These are phyloP conservation scores for Jordanella pulchra DNA, from an alignment of 2,797 vertebrate species.

Conservation along the genomic window DNA sequence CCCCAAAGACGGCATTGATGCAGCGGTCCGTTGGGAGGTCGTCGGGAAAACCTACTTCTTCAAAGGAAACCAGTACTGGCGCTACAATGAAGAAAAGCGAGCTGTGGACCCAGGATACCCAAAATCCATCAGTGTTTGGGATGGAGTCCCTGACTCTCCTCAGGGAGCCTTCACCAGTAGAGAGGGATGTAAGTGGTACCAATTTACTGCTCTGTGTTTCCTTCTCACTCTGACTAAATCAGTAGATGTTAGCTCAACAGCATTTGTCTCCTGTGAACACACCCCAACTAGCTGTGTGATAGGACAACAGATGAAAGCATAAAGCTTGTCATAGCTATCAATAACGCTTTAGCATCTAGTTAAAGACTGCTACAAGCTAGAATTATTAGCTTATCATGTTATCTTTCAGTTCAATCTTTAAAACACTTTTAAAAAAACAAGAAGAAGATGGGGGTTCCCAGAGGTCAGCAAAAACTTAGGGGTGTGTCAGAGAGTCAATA, in stretches of 20 bases:
- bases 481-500: no score
- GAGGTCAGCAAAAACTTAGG: no score
- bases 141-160: conserved; percentile 90
- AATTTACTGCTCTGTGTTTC: no score
- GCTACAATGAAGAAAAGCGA: conserved; percentile 93
- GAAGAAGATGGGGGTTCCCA: no score
- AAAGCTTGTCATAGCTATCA: no score
- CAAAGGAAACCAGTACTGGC: conserved; percentile 97
- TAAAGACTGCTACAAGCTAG: no score
- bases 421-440: no score
- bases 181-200: conserved; percentile 90
- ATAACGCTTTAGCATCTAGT: no score
- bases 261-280: neutral
- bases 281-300: no score
- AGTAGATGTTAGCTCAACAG: neutral
- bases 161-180: conserved; percentile 97
- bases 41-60: conserved; percentile 98
- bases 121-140: conserved; percentile 94
- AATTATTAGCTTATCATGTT: no score
- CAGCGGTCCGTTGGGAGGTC: conserved; percentile 93
- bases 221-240: neutral
- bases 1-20: conserved; percentile 92
- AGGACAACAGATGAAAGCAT: no score
- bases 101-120: conserved; percentile 92
- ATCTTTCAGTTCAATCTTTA: no score